Conservation (phyloP, 2,113 vertebrate species). For the Pygoscelis antarcticus region DNA sequence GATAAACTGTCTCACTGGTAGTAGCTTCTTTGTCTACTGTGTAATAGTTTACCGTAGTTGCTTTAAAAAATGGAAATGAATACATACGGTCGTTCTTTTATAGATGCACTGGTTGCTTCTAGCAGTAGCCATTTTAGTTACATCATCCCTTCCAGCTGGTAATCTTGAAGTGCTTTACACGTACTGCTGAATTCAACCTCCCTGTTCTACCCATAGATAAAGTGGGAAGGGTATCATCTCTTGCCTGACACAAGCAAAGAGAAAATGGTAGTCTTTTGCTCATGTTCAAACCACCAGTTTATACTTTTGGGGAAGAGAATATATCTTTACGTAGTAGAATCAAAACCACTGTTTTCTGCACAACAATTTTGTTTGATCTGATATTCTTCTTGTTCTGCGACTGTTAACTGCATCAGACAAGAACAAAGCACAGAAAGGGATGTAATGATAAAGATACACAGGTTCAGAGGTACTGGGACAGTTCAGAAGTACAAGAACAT, state of each 20-base stretch:
- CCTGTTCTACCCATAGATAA: neutral
- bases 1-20: slow-evolving; percentile 1
- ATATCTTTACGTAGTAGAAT: neutral
- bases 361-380: neutral
- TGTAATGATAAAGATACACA: neutral
- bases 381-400: slow-evolving; percentile 4
- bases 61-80: neutral
- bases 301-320: neutral
- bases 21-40: neutral
- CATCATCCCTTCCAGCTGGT: neutral
- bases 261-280: neutral
- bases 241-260: neutral
- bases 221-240: neutral
- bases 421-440: slow-evolving; percentile 27
- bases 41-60: neutral
- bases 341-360: neutral
- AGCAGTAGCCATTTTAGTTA: neutral
- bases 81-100: accelerated
- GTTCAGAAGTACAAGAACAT: slow-evolving; percentile 14
- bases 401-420: slow-evolving; percentile 29
- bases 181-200: neutral
- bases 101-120: neutral
- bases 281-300: neutral
- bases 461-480: neutral
- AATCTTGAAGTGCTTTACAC: neutral